Conservation (phyloP, 2,113 vertebrate genomes). For the Tragelaphus scriptus region DNA sequence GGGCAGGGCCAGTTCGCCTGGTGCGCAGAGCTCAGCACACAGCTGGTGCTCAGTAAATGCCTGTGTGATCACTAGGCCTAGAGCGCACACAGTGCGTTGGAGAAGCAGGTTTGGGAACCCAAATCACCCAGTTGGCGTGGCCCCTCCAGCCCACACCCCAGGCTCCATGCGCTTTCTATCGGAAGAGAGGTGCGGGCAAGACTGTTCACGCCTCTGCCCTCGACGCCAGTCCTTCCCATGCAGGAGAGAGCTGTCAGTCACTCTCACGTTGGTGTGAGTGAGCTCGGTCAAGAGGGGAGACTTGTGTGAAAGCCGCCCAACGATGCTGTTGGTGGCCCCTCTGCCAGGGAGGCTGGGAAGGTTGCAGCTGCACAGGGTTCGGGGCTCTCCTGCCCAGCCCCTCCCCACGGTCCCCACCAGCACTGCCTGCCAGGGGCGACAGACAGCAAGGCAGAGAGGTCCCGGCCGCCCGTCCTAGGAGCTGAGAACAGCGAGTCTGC, state of each 20-base stretch:
- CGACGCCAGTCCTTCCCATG: fast-evolving
- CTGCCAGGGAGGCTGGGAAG: background rate
- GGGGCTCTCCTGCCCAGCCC: background rate
- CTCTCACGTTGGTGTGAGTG: background rate
- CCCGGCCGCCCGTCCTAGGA: background rate
- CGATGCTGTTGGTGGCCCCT: too few species aligned
- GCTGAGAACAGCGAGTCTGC: background rate
- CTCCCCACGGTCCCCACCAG: background rate
- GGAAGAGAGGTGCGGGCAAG: too few species aligned
- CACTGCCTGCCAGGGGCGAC: background rate
- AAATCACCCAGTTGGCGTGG: background rate
- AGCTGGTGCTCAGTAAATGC: background rate
- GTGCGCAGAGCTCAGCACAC: background rate
- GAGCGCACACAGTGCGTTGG: fast-evolving
- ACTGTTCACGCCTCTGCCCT: background rate
- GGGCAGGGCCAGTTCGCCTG: background rate
- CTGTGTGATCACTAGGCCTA: too few species aligned
- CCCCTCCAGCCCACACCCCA: background rate
- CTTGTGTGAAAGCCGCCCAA: too few species aligned
- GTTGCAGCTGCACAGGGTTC: fast-evolving
- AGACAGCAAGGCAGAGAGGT: fast-evolving
- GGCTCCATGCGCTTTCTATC: background rate
- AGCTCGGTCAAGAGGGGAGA: background rate
- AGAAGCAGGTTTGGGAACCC: background rate
- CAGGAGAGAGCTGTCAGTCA: background rate